Percentiles rank a stretch among this genome's conserved stretches.
These are phyloP conservation scores for Oryzias celebensis DNA, from an alignment of 2,113 vertebrate genomes.

Conservation along the genomic window DNA sequence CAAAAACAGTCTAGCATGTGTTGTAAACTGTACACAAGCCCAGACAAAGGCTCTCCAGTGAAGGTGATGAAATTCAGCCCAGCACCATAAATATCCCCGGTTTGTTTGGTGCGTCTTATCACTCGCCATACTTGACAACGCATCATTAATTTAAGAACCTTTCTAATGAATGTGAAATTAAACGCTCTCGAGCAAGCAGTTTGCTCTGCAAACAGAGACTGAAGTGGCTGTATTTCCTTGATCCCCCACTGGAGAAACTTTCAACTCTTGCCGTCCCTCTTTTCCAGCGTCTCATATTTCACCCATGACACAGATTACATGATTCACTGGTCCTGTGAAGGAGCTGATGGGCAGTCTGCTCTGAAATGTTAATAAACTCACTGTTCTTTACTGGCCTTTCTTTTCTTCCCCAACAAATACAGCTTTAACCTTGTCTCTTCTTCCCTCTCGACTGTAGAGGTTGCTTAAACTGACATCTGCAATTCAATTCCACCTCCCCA, in stretches of 20 bases:
- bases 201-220: constrained; percentile 30
- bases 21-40: constrained; percentile 22
- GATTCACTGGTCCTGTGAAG: constrained; percentile 59
- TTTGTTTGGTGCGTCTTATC: constrained; percentile 66
- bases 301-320: constrained; percentile 68
- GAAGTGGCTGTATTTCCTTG: constrained; percentile 31
- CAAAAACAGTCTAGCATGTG: background rate
- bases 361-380: constrained; percentile 69
- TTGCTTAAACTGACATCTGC: constrained; percentile 55
- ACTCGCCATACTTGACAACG: constrained; percentile 40
- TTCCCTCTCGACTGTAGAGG: constrained; percentile 21
- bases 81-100: constrained; percentile 47
- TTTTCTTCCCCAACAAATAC: constrained; percentile 54
- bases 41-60: constrained; percentile 13
- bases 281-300: constrained; percentile 58
- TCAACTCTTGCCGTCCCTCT: constrained; percentile 28
- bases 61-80: constrained; percentile 45
- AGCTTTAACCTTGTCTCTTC: constrained; percentile 64
- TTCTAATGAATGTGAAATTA: constrained; percentile 67
- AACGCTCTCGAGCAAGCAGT: constrained; percentile 49
- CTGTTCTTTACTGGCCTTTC: constrained; percentile 48
- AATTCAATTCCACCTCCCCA: constrained; percentile 57
- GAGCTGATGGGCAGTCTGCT: constrained; percentile 60
- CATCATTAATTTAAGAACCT: constrained; percentile 65
- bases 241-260: constrained; percentile 48